These are phyloP conservation scores for Sialia sialis DNA, from an alignment of 2,113 vertebrate species.

Conservation along the genomic window DNA sequence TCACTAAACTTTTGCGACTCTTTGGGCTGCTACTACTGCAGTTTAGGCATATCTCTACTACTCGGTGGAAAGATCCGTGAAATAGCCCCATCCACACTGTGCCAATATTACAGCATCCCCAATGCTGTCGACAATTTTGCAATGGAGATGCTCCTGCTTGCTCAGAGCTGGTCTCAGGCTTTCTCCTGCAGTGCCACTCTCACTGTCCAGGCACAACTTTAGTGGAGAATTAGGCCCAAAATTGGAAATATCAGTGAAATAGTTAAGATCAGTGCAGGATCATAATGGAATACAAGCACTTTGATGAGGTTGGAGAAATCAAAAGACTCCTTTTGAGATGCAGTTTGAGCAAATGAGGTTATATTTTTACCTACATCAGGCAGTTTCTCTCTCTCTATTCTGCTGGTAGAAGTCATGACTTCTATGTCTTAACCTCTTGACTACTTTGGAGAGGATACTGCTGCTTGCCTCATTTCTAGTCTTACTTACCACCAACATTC, in stretches of 20 bases:
- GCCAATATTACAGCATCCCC: fast-evolving
- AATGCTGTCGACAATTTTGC: neutral
- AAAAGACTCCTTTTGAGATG: neutral
- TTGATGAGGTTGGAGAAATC: neutral
- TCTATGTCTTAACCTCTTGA: neutral
- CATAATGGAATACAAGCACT: neutral
- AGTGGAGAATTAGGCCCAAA: neutral
- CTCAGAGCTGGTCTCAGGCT: fast-evolving
- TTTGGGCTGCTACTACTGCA: neutral
- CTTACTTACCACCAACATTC: neutral
- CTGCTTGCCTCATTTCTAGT: neutral
- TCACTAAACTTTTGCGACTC: neutral
- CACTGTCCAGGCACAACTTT: neutral
- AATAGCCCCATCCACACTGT: neutral
- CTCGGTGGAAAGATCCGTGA: neutral
- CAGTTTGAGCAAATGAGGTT: neutral
- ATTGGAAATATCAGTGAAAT: neutral
- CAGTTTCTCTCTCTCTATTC: neutral
- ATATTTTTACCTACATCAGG: neutral
- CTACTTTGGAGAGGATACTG: neutral
- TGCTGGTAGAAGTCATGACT: neutral
- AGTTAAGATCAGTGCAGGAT: neutral
- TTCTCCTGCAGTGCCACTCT: neutral
- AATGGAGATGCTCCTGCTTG: neutral
- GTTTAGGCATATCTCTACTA: neutral